Percentiles rank a stretch among this genome's conserved stretches.
Evolutionary conservation across 2,888 invertebrate species (phyloP).

Genomic region (Timema cristinae): DNA sequence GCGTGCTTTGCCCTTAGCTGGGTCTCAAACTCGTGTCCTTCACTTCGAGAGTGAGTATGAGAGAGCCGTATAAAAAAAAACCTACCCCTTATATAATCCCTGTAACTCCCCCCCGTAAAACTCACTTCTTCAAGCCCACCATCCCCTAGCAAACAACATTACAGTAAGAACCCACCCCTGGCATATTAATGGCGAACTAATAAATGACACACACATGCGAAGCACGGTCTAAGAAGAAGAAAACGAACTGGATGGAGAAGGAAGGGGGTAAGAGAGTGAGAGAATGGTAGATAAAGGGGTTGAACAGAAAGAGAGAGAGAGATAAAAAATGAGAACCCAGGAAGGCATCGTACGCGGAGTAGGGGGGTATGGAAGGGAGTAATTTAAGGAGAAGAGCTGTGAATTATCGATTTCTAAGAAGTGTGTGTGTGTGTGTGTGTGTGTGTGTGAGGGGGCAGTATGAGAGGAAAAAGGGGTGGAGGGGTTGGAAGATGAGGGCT

Average conservation of each 20-base stretch:
- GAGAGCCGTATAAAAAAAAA: too few relatives aligned
- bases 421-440: background rate
- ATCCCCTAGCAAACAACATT: slow-evolving; percentile 14
- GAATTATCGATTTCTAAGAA: slow-evolving; percentile 29
- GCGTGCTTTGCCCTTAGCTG: too few relatives aligned
- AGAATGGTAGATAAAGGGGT: slow-evolving; percentile 14
- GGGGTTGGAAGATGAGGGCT: slow-evolving; percentile 14
- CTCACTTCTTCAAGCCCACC: background rate
- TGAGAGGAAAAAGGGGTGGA: slow-evolving; percentile 7
- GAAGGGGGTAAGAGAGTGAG: slow-evolving; percentile 8
- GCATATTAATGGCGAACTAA: slow-evolving; percentile 31
- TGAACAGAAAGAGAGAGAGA: background rate
- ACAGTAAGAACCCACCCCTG: slow-evolving; percentile 12
- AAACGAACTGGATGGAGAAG: background rate
- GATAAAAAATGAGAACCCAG: too few relatives aligned
- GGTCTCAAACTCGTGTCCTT: too few relatives aligned
- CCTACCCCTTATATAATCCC: too few relatives aligned
- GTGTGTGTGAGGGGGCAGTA: slow-evolving; percentile 10
- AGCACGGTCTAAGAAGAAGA: background rate
- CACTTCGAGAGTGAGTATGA: too few relatives aligned
- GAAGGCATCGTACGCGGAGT: background rate
- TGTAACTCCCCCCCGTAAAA: too few relatives aligned
- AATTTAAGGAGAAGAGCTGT: slow-evolving; percentile 31
- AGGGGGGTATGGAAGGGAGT: slow-evolving; percentile 14
- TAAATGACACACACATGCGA: slow-evolving; percentile 30